A percentile compares a stretch with the other conserved stretches of the same genome.
Conservation (phyloP, 2,113 vertebrate species). For the Propithecus coquereli region DNA sequence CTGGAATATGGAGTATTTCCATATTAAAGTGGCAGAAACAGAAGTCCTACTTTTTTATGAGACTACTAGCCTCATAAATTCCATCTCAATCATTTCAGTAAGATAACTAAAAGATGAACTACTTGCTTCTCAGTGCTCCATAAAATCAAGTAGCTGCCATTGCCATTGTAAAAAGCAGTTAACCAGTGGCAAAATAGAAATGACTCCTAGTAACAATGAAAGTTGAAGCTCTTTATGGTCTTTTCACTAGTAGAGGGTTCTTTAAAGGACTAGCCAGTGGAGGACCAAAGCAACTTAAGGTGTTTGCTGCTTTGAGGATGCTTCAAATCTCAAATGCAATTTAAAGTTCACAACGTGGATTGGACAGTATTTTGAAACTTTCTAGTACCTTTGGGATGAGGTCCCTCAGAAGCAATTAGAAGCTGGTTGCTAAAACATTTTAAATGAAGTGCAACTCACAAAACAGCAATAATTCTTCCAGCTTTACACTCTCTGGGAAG, state of each 20-base stretch:
- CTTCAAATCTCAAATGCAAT: conserved; percentile 57
- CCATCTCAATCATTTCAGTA: neutral
- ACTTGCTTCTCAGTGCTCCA: neutral
- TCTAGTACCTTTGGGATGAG: conserved; percentile 33
- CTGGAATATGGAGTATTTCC: neutral
- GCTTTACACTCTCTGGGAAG: neutral
- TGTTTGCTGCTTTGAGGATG: conserved; percentile 12
- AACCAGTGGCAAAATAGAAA: conserved; percentile 15
- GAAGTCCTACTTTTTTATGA: neutral
- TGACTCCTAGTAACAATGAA: neutral
- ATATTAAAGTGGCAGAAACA: neutral
- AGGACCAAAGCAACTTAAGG: conserved; percentile 14
- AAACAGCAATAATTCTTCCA: conserved; percentile 2
- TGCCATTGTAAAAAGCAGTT: neutral
- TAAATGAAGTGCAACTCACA: conserved; percentile 7
- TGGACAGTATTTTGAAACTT: conserved; percentile 38
- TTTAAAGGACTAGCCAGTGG: conserved; percentile 18
- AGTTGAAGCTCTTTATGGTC: neutral
- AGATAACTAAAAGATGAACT: neutral
- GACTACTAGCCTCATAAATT: neutral
- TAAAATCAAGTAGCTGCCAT: neutral
- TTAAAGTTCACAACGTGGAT: conserved; percentile 15
- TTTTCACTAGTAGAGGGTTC: neutral
- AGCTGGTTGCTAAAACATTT: conserved; percentile 6
- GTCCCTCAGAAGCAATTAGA: conserved; percentile 59